Conservation (phyloP, 2,113 vertebrate genomes). For the Loxodonta africana region DNA sequence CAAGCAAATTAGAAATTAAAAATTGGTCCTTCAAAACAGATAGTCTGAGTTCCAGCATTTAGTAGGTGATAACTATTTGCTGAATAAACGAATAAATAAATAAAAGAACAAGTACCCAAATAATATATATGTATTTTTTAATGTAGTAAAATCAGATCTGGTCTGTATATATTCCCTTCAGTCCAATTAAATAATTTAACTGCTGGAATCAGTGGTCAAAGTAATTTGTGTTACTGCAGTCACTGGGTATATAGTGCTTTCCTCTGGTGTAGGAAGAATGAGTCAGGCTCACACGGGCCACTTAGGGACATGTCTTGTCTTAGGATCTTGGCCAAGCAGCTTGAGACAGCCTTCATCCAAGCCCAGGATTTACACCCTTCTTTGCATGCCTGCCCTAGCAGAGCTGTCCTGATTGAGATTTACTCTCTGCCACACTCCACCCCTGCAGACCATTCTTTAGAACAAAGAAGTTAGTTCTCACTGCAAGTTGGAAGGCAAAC, state of each 20-base stretch:
- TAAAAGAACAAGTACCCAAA: conserved; percentile 15
- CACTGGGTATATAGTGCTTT: neutral
- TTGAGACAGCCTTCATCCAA: neutral
- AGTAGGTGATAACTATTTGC: conserved; percentile 26
- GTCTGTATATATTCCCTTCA: neutral
- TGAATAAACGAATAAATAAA: neutral
- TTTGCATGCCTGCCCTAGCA: neutral
- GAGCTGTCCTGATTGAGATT: neutral
- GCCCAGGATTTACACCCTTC: neutral
- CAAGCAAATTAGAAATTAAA: conserved; percentile 1
- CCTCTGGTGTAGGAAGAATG: neutral
- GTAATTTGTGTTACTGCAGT: neutral
- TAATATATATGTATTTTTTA: conserved; percentile 1
- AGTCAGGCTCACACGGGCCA: neutral
- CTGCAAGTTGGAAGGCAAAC: neutral
- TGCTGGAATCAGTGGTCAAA: neutral
- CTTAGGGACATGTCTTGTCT: neutral
- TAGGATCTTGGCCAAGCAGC: neutral
- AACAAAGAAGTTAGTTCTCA: neutral
- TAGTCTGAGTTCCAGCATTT: neutral
- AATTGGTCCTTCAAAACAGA: conserved; percentile 6
- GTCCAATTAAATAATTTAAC: conserved; percentile 3
- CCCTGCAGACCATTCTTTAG: neutral
- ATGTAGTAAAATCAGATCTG: neutral
- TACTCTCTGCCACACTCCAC: neutral